phyloP scores from a whole-genome alignment of 2,113 vertebrate genomes.

The Cephalophus harveyi region DNA sequence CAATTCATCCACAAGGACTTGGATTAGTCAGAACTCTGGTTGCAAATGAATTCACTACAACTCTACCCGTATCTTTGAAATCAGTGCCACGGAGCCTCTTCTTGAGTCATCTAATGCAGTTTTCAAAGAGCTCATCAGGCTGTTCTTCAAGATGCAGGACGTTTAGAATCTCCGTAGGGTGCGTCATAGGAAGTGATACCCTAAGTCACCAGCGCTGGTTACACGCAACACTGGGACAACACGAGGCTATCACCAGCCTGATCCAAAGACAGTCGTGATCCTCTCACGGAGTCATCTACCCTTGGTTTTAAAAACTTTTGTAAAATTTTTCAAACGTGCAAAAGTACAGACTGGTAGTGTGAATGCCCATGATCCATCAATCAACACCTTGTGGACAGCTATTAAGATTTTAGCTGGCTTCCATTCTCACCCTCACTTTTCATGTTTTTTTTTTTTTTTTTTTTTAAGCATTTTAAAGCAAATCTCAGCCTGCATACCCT shows the following conservation, averaged over 20 bases:
- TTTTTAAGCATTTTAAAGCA: neutral
- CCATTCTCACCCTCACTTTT: neutral
- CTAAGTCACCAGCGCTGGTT: neutral
- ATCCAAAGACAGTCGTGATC: neutral
- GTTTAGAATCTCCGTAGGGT: accelerated
- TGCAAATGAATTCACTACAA: neutral
- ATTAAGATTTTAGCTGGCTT: neutral
- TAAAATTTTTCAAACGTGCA: neutral
- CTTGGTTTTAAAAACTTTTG: neutral
- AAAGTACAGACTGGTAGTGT: neutral
- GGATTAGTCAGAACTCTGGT: neutral
- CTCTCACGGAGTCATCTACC: neutral
- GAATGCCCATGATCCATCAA: accelerated
- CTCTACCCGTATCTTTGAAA: neutral
- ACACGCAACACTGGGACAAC: accelerated
- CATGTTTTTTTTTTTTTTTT: neutral
- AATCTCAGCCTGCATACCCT: neutral
- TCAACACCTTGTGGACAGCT: neutral
- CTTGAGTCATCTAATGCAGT: neutral
- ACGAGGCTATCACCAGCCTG: neutral
- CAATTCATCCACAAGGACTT: neutral
- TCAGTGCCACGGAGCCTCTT: neutral
- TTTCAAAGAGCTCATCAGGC: neutral
- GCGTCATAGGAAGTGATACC: neutral
- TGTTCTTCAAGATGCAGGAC: neutral